These are phyloP conservation scores for Hydractinia echinata DNA, from an alignment of 30 jellyfish, hydroid and myxozoan genomes.

Conservation along the genomic window DNA sequence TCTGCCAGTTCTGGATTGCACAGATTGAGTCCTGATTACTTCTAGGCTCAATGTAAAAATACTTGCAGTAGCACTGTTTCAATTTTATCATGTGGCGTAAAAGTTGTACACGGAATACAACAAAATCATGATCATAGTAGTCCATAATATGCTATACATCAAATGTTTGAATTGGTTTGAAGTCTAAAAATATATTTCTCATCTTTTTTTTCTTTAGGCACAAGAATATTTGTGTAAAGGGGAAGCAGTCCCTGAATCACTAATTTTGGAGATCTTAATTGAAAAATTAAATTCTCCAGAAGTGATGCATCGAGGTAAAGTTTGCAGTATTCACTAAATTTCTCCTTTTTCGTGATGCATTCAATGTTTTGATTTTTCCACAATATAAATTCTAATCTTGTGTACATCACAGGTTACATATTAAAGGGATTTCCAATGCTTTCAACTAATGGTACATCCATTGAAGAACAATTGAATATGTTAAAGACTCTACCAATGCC, in stretches of 20 bases:
- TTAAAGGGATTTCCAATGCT: constrained; percentile 78
- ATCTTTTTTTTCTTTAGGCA: constrained; percentile 47
- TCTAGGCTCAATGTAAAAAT: no score
- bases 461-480: constrained; percentile 59
- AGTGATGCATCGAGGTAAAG: constrained; percentile 78
- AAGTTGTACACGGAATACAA: no score
- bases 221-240: constrained; percentile 68
- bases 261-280: constrained; percentile 40
- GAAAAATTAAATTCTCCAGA: constrained; percentile 76
- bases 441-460: constrained; percentile 34
- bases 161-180: background rate
- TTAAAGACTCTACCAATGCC: constrained; percentile 43
- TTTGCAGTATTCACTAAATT: background rate
- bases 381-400: background rate
- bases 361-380: background rate
- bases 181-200: background rate
- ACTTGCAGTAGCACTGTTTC: no score
- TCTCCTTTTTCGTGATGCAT: background rate
- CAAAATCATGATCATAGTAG: no score
- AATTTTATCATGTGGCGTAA: no score
- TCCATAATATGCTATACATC: no score
- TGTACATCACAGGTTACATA: constrained; percentile 52
- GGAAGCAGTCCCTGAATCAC: constrained; percentile 60
- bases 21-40: no score
- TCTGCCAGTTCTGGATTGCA: no score